A percentile compares a stretch with the other conserved stretches of the same genome.
These are phyloP conservation scores for Vimba vimba DNA, from an alignment of 2,113 vertebrate species.

Conservation along the genomic window DNA sequence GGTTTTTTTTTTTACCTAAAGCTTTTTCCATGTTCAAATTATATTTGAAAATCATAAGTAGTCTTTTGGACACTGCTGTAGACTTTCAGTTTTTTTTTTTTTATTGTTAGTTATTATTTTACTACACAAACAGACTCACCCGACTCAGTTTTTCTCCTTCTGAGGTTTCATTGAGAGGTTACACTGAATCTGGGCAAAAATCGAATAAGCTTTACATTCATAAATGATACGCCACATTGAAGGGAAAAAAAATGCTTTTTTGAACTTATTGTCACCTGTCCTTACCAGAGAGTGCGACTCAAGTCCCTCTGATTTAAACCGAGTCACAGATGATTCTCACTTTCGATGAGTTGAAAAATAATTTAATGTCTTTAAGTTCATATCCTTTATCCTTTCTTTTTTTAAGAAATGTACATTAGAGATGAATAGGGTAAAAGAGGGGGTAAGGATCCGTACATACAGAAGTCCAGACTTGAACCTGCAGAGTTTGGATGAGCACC, in stretches of 20 bases:
- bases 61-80: neutral
- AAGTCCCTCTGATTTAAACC: neutral
- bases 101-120: neutral
- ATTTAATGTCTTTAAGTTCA: neutral
- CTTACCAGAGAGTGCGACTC: neutral
- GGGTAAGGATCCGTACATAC: neutral
- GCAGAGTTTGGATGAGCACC: neutral
- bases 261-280: neutral
- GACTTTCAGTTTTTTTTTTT: neutral
- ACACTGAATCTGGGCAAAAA: neutral
- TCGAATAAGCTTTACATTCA: neutral
- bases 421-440: neutral
- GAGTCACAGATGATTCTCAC: neutral
- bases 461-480: neutral
- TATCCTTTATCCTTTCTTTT: neutral
- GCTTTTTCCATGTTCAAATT: neutral
- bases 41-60: neutral
- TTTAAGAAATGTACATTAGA: neutral
- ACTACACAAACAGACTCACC: neutral
- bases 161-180: neutral
- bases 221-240: neutral
- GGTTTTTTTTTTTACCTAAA: neutral
- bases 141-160: neutral
- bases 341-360: neutral
- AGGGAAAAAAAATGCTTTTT: neutral